A percentile compares a stretch with the other conserved stretches of the same genome.
Conservation (phyloP, 2,113 vertebrate species). For the Mungos mungo region DNA sequence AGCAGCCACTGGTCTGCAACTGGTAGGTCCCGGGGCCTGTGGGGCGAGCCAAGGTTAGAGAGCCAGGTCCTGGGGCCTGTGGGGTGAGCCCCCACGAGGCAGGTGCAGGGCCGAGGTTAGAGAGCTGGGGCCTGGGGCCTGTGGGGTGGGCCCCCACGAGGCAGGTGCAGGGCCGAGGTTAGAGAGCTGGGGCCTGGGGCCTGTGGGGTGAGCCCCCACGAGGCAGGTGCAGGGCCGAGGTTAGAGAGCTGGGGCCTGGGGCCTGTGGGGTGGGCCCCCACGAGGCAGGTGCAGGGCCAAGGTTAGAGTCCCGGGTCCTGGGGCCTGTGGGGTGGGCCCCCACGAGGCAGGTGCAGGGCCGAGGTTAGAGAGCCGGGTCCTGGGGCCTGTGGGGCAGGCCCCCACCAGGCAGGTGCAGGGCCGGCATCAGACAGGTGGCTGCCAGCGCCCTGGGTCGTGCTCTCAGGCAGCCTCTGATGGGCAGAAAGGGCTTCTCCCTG, state of each 20-base stretch:
- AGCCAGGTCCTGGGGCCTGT: not conserved
- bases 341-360: accelerated
- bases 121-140: not conserved
- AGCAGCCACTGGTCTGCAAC: not conserved
- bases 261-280: not conserved
- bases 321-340: not conserved
- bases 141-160: not conserved
- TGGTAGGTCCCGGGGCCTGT: not conserved
- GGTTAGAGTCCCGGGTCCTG: accelerated
- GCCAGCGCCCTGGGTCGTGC: accelerated
- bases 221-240: too few species aligned
- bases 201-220: not conserved
- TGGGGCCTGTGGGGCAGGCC: accelerated
- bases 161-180: too few species aligned
- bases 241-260: not conserved
- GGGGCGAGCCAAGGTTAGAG: not conserved
- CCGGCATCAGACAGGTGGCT: accelerated
- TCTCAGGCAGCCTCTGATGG: not conserved
- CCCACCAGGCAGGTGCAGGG: accelerated
- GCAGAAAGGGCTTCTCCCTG: not conserved
- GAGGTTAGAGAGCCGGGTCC: not conserved
- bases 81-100: accelerated
- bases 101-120: not conserved
- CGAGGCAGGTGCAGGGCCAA: too few species aligned
- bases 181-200: not conserved